Conservation (phyloP, 2,113 vertebrate species). For the Aptenodytes patagonicus region DNA sequence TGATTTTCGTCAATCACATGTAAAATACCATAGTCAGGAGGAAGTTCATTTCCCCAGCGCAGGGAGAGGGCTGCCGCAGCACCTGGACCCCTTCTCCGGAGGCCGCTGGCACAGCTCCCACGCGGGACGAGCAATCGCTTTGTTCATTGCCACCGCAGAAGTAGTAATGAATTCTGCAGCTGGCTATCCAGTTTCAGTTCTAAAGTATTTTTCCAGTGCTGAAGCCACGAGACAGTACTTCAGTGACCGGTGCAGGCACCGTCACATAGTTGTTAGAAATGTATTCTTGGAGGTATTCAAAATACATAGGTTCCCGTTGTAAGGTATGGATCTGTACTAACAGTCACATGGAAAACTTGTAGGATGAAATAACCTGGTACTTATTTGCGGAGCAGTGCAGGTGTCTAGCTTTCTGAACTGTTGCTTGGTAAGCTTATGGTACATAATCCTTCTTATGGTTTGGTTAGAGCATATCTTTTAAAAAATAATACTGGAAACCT, state of each 20-base stretch:
- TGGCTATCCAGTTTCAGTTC: neutral
- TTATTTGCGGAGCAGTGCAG: neutral
- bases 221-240: neutral
- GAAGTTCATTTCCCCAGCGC: neutral
- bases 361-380: neutral
- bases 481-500: neutral
- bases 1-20: neutral
- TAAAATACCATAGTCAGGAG: neutral
- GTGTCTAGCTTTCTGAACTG: neutral
- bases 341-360: accelerated
- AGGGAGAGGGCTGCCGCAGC: neutral
- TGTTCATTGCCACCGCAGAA: neutral
- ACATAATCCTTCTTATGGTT: neutral
- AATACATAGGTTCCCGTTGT: accelerated
- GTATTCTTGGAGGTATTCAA: too few relatives aligned
- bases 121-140: neutral
- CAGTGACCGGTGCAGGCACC: neutral
- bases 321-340: neutral
- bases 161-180: neutral
- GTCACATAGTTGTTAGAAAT: accelerated
- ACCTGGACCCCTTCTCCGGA: neutral
- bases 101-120: neutral
- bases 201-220: neutral
- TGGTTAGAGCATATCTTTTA: neutral
- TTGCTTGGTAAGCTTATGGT: neutral